Evolutionary conservation across 2,113 vertebrate species (phyloP).

Genomic region (Clarias magur): DNA sequence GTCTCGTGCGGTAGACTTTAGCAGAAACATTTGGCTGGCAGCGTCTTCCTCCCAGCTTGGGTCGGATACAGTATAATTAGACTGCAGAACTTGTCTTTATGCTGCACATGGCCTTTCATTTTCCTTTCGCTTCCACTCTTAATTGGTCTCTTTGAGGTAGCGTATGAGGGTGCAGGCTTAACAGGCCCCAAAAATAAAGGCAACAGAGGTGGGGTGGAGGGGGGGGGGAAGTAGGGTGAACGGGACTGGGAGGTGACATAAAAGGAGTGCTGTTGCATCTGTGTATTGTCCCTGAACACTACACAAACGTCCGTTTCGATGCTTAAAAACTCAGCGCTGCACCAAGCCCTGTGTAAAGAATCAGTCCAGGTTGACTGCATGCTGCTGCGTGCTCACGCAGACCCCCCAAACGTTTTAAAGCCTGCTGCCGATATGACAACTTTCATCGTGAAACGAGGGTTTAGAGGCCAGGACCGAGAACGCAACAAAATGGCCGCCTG

Average conservation of each 20-base stretch:
- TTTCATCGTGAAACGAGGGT: conserved; percentile 22
- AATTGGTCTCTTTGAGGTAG: conserved; percentile 53
- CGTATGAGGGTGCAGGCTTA: conserved; percentile 40
- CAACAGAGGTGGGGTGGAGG: not conserved
- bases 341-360: conserved; percentile 42
- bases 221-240: not conserved
- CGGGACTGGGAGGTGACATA: conserved; percentile 48
- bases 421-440: conserved; percentile 47
- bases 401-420: conserved; percentile 58
- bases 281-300: conserved; percentile 62
- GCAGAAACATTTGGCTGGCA: conserved; percentile 37
- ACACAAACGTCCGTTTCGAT: not conserved
- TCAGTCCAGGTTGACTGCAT: conserved; percentile 1
- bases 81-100: conserved; percentile 41
- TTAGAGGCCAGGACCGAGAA: conserved; percentile 6
- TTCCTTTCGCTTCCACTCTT: conserved; percentile 50
- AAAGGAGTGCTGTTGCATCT: conserved; percentile 51
- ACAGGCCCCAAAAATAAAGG: conserved; percentile 41
- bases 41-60: conserved; percentile 37
- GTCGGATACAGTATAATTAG: conserved; percentile 53
- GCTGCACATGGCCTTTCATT: conserved; percentile 54
- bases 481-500: conserved; percentile 38
- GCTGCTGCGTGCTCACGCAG: conserved; percentile 35
- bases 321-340: conserved; percentile 13
- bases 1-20: conserved; percentile 17